Base-by-base conservation (phyloP, 2,888 invertebrate species). In the Synergus japonicus region DNA sequence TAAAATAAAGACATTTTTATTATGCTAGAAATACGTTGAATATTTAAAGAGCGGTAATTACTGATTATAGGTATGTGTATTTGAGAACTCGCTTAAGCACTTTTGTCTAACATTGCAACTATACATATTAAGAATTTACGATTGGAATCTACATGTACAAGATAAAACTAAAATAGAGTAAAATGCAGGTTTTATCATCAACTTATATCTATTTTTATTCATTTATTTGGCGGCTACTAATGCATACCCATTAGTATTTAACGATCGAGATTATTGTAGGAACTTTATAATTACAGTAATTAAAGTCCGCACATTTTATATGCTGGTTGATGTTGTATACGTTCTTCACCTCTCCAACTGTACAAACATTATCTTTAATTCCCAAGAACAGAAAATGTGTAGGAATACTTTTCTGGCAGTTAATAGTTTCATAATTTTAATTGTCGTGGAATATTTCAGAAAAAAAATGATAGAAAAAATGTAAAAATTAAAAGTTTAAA, bases 141-240 rank as follows among this genome's bases (percentile, higher is more conserved):
- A 46, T 67, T 22, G 46, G 44, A 22, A 67, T 67, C 43, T 18
- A 58, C 41, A 10, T 49, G 9, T 46, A 69, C 49, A 69, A 15
- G 69, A 69, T 69, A 49, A 69, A n/a, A 49, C 46, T 69, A n/a
- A 49, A 69, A 69, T 49, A 67, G 44, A 22, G 18, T 69, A 15
- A 49, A 69, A 29, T 69, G 49, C 37, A 46, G 49, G 5, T 12
- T 29, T 9, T 54, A 69, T 29, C 69, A 69, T 9, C 15, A 66
- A 15, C 43, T 37, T 12, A 7, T 46, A 22, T 46, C 9, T 15
- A 73, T 37, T 54, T 73, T 41, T n/a, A 12, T 54, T 1, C n/a
- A n/a, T 73, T 54, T 54, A 15, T 46, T 73, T 73, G 29, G 49
- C 0, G 15, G 10, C 13, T 29, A 46, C 29, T 29, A 69, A 49